Percentiles rank a stretch among this genome's conserved stretches.
Conservation (phyloP, 2,888 invertebrate species). For the Asteroscopus sphinx region DNA sequence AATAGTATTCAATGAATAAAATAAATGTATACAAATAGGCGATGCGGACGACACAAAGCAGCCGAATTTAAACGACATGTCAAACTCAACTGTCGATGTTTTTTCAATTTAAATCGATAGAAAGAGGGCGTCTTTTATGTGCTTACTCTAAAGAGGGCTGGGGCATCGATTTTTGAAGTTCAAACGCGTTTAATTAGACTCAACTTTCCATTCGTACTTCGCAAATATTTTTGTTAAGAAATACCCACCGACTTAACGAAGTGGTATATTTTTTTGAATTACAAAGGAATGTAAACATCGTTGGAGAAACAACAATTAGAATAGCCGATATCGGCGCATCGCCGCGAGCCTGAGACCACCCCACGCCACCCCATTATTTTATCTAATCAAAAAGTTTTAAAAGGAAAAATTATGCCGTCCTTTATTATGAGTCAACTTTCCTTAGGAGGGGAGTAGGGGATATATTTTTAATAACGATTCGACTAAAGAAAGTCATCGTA, state of each 20-base stretch:
- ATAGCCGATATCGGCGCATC: conserved; percentile 86
- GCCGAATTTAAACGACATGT: conserved; percentile 59
- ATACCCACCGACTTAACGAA: conserved; percentile 63
- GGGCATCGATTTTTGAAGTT: conserved; percentile 65
- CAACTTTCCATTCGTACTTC: conserved; percentile 57
- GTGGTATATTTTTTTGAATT: conserved; percentile 71
- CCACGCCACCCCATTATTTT: conserved; percentile 88
- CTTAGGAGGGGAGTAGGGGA: conserved; percentile 83
- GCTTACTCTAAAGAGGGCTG: conserved; percentile 60
- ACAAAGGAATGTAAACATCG: conserved; percentile 84
- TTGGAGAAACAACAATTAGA: conserved; percentile 87
- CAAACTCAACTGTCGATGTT: conserved; percentile 74
- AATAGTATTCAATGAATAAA: conserved; percentile 62
- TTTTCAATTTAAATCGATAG: conserved; percentile 85
- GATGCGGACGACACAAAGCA: conserved; percentile 68
- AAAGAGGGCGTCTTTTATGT: conserved; percentile 62
- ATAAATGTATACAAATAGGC: conserved; percentile 69
- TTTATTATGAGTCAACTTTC: conserved; percentile 90
- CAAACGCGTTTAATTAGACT: conserved; percentile 77
- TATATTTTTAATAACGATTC: conserved; percentile 89
- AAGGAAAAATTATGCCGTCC: conserved; percentile 90
- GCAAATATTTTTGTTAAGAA: conserved; percentile 60
- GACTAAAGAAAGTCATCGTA: conserved; percentile 79
- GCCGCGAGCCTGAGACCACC: conserved; percentile 79
- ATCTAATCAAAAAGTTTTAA: conserved; percentile 91